Evolutionary conservation across 92 coral and sea anemone species (phyloP).

Genomic region (Meandrina meandrites): DNA sequence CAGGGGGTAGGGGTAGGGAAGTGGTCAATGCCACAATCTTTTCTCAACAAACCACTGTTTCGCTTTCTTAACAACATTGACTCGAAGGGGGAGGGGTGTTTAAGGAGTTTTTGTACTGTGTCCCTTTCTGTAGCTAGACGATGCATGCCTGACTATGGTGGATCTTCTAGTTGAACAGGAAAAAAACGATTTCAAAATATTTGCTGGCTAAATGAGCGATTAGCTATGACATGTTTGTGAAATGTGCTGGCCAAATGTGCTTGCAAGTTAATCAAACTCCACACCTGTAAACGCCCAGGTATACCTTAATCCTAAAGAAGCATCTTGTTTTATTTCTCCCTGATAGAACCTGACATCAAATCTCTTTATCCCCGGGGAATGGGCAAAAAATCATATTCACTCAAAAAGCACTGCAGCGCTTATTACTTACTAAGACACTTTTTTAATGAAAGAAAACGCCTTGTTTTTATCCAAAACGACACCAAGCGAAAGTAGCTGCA

Average conservation of each 20-base stretch:
- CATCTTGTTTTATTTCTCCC: background rate
- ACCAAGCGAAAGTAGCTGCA: too few species aligned
- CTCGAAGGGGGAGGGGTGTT: background rate
- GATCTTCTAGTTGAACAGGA: background rate
- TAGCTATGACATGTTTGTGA: background rate
- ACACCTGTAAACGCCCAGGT: background rate
- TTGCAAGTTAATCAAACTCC: background rate
- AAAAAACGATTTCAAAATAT: background rate
- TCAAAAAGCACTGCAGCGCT: too few species aligned
- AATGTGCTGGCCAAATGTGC: background rate
- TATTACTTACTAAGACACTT: too few species aligned
- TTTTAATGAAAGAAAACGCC: too few species aligned
- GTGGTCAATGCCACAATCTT: background rate
- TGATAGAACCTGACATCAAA: background rate
- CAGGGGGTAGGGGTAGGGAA: background rate
- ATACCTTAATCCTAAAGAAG: background rate
- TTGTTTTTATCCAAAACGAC: too few species aligned
- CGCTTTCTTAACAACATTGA: background rate
- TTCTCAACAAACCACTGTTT: background rate
- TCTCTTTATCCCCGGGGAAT: background rate
- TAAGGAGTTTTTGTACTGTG: background rate
- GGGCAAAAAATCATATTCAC: too few species aligned
- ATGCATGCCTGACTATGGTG: background rate
- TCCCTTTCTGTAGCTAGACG: background rate
- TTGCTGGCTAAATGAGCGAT: background rate